Evolutionary conservation across 2,888 invertebrate genomes (phyloP).

Genomic region (Aporophyla lueneburgensis): DNA sequence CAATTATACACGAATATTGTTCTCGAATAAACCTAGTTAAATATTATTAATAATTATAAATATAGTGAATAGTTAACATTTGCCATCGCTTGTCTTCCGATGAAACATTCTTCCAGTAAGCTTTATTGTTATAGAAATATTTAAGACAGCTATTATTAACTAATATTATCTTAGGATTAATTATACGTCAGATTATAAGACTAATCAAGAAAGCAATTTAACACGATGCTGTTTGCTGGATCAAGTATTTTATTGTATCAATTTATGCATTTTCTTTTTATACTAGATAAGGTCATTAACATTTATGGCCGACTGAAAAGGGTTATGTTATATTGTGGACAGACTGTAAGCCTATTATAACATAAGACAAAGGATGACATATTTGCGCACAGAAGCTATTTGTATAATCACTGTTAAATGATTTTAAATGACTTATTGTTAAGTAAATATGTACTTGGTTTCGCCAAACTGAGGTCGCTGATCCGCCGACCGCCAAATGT

Average conservation of each 20-base stretch:
- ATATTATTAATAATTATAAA: constrained; percentile 17
- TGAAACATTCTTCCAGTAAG: constrained; percentile 63
- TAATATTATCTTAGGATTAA: constrained; percentile 17
- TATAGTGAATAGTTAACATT: constrained; percentile 17
- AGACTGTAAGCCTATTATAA: background rate
- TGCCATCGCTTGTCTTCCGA: constrained; percentile 59
- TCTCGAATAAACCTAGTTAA: constrained; percentile 23
- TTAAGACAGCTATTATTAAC: constrained; percentile 50
- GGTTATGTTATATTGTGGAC: background rate
- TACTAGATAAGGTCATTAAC: background rate
- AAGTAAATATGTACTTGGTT: constrained; percentile 36
- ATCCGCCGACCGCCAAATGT: constrained; percentile 47
- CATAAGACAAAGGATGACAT: background rate
- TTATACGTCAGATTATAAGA: constrained; percentile 20
- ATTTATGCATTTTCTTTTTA: constrained; percentile 16
- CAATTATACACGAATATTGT: constrained; percentile 22
- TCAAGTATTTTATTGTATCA: constrained; percentile 5
- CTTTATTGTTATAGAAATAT: constrained; percentile 39
- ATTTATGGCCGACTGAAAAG: background rate
- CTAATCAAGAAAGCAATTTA: constrained; percentile 6
- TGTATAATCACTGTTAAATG: constrained; percentile 1
- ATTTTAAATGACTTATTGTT: constrained; percentile 19
- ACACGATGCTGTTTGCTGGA: constrained; percentile 4
- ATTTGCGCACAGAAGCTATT: background rate
- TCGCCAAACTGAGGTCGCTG: constrained; percentile 11